Evolutionary conservation across 2,113 vertebrate genomes (phyloP).

Genomic region (Platysteira castanea): DNA sequence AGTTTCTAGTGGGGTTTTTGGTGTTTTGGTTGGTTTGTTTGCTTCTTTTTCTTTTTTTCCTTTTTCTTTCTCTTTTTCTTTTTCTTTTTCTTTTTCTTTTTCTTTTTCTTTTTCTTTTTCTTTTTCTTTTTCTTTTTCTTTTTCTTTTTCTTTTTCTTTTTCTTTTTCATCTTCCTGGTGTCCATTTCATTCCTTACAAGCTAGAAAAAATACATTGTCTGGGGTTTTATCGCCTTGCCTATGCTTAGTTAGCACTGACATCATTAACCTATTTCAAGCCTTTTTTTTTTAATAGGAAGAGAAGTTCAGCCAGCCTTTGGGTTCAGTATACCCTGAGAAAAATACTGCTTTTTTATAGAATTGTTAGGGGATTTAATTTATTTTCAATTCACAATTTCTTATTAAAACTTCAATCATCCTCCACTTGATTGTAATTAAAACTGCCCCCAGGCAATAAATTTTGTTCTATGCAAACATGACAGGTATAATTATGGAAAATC

Average conservation of each 20-base stretch:
- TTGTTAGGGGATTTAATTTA: conserved; percentile 53
- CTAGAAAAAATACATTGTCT: not conserved
- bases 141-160: too few relatives aligned
- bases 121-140: not conserved
- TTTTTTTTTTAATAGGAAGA: not conserved
- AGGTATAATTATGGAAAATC: conserved; percentile 60
- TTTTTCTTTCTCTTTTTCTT: not conserved
- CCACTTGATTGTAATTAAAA: conserved; percentile 69
- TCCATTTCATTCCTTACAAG: not conserved
- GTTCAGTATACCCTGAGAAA: not conserved
- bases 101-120: too few relatives aligned
- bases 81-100: not conserved
- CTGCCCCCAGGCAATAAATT: conserved; percentile 60
- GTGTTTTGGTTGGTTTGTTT: not conserved
- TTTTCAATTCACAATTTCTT: conserved; percentile 51
- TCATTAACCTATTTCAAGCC: conserved; percentile 24
- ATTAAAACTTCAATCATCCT: conserved; percentile 62
- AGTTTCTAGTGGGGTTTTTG: not conserved
- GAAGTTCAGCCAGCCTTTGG: not conserved
- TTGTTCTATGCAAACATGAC: conserved; percentile 46
- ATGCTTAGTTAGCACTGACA: conserved; percentile 2
- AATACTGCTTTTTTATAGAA: not conserved
- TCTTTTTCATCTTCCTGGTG: not conserved
- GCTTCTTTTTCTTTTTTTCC: not conserved
- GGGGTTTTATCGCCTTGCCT: not conserved